Conservation (phyloP, 2,113 vertebrate species). For the Leucopsar rothschildi region DNA sequence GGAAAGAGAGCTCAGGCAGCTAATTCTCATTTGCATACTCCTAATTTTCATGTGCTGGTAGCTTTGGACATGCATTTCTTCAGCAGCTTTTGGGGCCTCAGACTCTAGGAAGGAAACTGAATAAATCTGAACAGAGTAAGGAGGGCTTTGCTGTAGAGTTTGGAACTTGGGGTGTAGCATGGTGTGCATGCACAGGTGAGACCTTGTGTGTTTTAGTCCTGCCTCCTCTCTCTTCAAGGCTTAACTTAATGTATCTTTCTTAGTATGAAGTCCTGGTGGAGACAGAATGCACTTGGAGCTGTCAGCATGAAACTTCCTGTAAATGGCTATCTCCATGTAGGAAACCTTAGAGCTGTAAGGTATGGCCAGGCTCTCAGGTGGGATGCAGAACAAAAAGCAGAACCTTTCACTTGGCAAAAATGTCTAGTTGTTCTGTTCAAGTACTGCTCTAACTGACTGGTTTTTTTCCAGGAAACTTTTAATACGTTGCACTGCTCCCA, state of each 20-base stretch:
- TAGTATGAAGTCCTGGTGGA: not conserved
- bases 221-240: not conserved
- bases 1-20: not conserved
- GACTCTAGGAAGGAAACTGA: not conserved
- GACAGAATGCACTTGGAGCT: not conserved
- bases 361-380: not conserved
- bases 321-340: rapidly evolving
- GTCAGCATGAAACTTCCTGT: not conserved
- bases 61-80: not conserved
- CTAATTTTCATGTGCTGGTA: not conserved
- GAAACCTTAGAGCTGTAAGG: not conserved
- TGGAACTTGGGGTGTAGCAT: not conserved
- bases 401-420: not conserved
- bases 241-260: not conserved
- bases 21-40: not conserved
- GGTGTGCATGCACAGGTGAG: rapidly evolving
- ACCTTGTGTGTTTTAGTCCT: not conserved
- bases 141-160: not conserved
- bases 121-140: not conserved
- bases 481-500: not conserved
- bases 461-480: not conserved
- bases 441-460: not conserved
- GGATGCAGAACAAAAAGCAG: not conserved
- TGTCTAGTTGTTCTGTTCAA: not conserved
- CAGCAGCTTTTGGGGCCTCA: not conserved